These are phyloP conservation scores for Riparia riparia DNA, from an alignment of 2,113 vertebrate genomes.

Conservation along the genomic window DNA sequence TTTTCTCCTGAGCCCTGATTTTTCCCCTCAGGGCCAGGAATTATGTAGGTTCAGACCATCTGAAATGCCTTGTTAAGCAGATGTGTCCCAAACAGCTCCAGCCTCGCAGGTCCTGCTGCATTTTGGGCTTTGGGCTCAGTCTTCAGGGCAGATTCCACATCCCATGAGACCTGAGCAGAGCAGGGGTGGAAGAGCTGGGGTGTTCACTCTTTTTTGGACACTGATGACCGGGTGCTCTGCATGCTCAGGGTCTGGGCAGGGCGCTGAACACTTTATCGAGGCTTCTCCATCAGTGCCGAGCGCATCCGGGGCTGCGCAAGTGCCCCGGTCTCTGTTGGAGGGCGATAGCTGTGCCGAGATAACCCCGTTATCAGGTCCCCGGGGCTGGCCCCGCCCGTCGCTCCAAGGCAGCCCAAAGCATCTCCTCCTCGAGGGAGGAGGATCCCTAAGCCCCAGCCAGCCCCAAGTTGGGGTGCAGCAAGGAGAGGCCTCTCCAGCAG, in stretches of 20 bases:
- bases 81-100: neutral
- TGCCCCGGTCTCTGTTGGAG: neutral
- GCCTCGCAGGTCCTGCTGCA: neutral
- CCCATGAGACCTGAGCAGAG: accelerated
- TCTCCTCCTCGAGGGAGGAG: accelerated
- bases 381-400: accelerated
- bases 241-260: accelerated
- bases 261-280: neutral
- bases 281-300: neutral
- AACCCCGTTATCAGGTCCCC: neutral
- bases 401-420: neutral
- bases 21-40: neutral
- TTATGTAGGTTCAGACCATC: neutral
- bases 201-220: neutral
- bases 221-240: neutral
- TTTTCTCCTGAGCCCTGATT: neutral
- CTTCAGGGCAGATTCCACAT: too few relatives aligned
- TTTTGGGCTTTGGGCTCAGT: neutral
- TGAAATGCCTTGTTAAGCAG: neutral
- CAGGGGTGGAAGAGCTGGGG: accelerated
- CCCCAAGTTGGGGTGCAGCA: accelerated
- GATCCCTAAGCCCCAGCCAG: neutral
- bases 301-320: neutral
- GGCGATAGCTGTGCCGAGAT: neutral
- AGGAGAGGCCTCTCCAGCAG: neutral